These are phyloP conservation scores for Pelecanoides urinatrix DNA, from an alignment of 2,113 vertebrate species.

Conservation along the genomic window DNA sequence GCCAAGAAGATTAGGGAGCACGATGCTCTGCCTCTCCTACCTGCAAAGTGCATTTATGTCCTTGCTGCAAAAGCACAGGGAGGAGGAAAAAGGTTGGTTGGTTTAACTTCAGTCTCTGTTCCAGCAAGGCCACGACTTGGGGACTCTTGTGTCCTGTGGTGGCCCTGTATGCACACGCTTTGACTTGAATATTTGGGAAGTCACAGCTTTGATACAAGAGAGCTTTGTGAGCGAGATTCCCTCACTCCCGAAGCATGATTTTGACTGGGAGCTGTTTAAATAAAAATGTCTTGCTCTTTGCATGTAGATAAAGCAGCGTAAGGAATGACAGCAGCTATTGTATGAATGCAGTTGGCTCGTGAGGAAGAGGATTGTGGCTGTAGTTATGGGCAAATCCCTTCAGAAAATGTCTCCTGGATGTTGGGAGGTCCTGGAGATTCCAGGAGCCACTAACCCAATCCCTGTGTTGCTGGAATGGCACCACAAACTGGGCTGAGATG, in stretches of 20 bases:
- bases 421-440: not conserved
- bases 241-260: not conserved
- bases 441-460: not conserved
- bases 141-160: not conserved
- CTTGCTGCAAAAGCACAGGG: not conserved
- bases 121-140: not conserved
- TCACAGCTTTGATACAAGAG: not conserved
- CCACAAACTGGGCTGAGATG: not conserved
- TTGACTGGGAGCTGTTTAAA: not conserved
- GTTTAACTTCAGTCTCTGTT: not conserved
- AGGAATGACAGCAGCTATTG: not conserved
- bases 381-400: not conserved
- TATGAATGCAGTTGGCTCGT: not conserved
- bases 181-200: not conserved
- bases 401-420: not conserved
- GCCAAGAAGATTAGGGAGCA: not conserved
- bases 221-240: not conserved
- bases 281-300: not conserved
- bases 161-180: not conserved
- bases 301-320: not conserved
- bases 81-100: not conserved
- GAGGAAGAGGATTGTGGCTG: not conserved
- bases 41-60: not conserved
- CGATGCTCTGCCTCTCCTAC: not conserved
- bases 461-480: not conserved